A percentile compares a stretch with the other conserved stretches of the same genome.
These are phyloP conservation scores for Bombus sibiricus DNA, from an alignment of 1,140 invertebrate species.

Conservation along the genomic window DNA sequence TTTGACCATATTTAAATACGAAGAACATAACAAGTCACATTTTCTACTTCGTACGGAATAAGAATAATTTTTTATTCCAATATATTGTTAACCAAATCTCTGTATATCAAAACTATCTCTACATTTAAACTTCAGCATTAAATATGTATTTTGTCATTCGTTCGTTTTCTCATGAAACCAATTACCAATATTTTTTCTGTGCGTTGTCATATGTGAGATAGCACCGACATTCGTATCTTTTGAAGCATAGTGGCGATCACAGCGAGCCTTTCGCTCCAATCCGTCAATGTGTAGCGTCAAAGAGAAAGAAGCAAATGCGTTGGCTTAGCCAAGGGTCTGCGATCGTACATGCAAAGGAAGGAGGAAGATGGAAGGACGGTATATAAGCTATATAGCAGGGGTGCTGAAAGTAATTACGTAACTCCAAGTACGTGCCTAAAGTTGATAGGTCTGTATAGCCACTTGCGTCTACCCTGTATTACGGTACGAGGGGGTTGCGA, in stretches of 20 bases:
- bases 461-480: constrained; percentile 51
- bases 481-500: constrained; percentile 29
- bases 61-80: too few relatives aligned
- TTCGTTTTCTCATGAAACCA: too few relatives aligned
- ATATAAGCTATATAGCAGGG: constrained; percentile 59
- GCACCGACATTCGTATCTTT: constrained; percentile 25
- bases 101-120: neutral
- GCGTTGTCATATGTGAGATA: neutral
- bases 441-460: constrained; percentile 61
- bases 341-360: constrained; percentile 22
- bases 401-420: constrained; percentile 72
- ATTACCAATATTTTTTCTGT: neutral
- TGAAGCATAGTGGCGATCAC: constrained; percentile 60
- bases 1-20: neutral
- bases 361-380: constrained; percentile 54
- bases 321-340: constrained; percentile 1
- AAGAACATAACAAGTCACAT: neutral
- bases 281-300: constrained; percentile 11
- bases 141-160: too few relatives aligned
- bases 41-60: neutral
- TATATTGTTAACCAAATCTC: too few relatives aligned
- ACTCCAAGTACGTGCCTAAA: constrained; percentile 66
- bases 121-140: neutral
- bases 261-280: constrained; percentile 49
- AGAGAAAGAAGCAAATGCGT: constrained; percentile 24